Evolutionary conservation across 1,140 invertebrate species (phyloP).

Genomic region (Eulimnadia texana): DNA sequence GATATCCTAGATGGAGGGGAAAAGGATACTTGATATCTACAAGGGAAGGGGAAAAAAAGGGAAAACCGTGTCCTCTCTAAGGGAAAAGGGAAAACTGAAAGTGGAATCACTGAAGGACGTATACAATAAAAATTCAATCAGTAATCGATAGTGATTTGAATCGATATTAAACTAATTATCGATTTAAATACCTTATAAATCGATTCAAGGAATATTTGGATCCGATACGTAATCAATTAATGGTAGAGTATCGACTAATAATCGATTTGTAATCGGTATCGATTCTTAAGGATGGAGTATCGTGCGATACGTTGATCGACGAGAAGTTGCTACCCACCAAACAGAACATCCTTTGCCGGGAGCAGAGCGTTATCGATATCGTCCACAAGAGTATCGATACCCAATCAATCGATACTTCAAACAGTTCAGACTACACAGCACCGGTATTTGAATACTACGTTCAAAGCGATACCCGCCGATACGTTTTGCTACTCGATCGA

Average conservation of each 20-base stretch:
- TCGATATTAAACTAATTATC: no score
- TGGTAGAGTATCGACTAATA: not conserved
- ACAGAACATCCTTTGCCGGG: constrained; percentile 23
- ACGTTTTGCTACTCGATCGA: constrained; percentile 6
- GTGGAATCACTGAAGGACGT: no score
- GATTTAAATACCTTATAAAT: no score
- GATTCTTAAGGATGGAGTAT: constrained; percentile 6
- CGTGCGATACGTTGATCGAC: constrained; percentile 22
- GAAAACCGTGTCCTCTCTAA: no score
- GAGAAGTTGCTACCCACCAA: constrained; percentile 20
- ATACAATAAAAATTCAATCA: no score
- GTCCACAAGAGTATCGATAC: constrained; percentile 20
- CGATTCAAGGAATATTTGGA: no score
- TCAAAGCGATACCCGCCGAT: not conserved
- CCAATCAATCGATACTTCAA: not conserved
- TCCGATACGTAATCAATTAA: no score
- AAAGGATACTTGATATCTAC: no score
- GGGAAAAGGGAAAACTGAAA: no score
- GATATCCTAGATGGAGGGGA: no score
- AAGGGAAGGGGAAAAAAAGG: no score
- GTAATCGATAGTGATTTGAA: no score
- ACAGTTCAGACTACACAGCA: not conserved
- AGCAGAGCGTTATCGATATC: constrained; percentile 22
- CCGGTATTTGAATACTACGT: constrained; percentile 4
- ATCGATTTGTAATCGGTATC: not conserved